These are phyloP conservation scores for Ptilorrhoa leucosticta DNA, from an alignment of 2,113 vertebrate species.

Conservation along the genomic window DNA sequence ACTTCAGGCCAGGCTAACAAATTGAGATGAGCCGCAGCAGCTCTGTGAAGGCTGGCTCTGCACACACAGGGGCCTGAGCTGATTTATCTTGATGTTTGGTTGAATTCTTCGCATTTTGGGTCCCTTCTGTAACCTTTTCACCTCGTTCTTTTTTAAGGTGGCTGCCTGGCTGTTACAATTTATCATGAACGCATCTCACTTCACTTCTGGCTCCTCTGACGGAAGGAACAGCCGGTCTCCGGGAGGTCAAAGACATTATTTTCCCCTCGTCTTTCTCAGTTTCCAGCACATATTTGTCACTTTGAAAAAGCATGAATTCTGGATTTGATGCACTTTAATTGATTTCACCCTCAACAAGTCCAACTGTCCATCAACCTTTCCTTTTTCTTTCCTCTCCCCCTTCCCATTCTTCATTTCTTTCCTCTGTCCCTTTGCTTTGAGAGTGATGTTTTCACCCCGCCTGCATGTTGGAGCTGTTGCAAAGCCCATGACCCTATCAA, in stretches of 20 bases:
- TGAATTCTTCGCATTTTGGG: constrained; percentile 78
- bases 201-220: constrained; percentile 68
- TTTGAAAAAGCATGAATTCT: constrained; percentile 90
- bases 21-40: constrained; percentile 37
- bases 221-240: constrained; percentile 77
- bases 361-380: constrained; percentile 76
- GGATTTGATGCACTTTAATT: constrained; percentile 95
- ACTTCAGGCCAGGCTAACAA: constrained; percentile 20
- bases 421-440: constrained; percentile 51
- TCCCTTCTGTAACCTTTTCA: constrained; percentile 79
- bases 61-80: constrained; percentile 42
- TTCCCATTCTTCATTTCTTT: constrained; percentile 17
- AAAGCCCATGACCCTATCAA: not conserved
- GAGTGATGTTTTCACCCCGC: constrained; percentile 58
- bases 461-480: constrained; percentile 53
- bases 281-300: constrained; percentile 88
- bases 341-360: constrained; percentile 86
- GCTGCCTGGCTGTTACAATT: constrained; percentile 78
- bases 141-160: constrained; percentile 75
- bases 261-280: constrained; percentile 76
- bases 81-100: constrained; percentile 79
- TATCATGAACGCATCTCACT: constrained; percentile 76
- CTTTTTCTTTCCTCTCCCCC: constrained; percentile 50
- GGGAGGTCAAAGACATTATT: constrained; percentile 79
- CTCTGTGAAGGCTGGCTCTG: constrained; percentile 11